A percentile compares a stretch with the other conserved stretches of the same genome.
Conservation (phyloP, 2,797 vertebrate species). For the Cossypha dichroa region DNA sequence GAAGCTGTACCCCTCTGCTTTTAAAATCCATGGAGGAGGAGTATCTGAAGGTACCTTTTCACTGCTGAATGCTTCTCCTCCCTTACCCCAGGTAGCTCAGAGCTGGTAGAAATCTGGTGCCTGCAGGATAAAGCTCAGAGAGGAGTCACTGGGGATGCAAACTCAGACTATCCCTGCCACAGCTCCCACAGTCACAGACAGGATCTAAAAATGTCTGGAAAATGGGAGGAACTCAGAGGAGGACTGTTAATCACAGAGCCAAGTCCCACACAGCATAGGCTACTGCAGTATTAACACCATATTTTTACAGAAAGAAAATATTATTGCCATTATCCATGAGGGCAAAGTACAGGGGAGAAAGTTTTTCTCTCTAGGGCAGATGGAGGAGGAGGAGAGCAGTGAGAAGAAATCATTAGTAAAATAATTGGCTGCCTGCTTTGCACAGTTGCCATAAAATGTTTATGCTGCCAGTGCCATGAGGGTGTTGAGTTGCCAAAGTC, state of each 20-base stretch:
- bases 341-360: background rate
- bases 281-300: background rate
- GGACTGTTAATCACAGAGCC: background rate
- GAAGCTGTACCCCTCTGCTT: background rate
- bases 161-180: background rate
- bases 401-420: constrained; percentile 21
- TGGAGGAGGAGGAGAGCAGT: constrained; percentile 13
- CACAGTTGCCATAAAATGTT: constrained; percentile 50
- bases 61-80: background rate
- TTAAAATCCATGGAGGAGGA: background rate
- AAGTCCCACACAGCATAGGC: background rate
- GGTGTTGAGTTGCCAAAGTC: background rate
- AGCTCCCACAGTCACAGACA: background rate
- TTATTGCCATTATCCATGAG: background rate
- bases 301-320: background rate
- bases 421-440: constrained; percentile 33
- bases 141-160: background rate
- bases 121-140: background rate
- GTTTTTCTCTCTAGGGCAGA: constrained; percentile 15
- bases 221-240: background rate
- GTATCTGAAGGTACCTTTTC: background rate
- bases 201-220: background rate
- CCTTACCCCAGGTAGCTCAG: background rate
- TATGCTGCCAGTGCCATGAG: background rate
- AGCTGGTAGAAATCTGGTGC: background rate